These are phyloP conservation scores for Drosophila subpulchrella DNA, from an alignment of 1,140 invertebrate genomes.

Conservation along the genomic window DNA sequence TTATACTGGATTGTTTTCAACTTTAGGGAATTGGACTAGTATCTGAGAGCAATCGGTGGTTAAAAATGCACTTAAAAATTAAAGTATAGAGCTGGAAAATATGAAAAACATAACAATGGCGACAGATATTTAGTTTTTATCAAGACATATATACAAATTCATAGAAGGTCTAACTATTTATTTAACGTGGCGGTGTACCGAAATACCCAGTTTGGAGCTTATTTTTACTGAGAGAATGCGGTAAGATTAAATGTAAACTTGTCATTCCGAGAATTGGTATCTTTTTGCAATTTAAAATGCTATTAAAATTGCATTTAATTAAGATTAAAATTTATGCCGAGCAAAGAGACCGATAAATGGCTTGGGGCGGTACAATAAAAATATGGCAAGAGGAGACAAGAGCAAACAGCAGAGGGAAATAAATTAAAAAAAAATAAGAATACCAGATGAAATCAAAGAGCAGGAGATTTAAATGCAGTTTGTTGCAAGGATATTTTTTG, in stretches of 20 bases:
- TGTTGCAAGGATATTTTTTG: conserved; percentile 62
- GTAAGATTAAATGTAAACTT: conserved; percentile 8
- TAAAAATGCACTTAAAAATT: too few species aligned
- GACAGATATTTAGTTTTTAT: too few species aligned
- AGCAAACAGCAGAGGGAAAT: conserved; percentile 33
- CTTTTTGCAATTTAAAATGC: conserved; percentile 16
- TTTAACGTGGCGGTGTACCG: too few species aligned
- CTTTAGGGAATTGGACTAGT: too few species aligned
- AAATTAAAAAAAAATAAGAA: conserved; percentile 1
- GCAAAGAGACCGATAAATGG: conserved; percentile 40
- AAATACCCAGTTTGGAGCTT: not conserved
- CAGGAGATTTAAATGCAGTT: conserved; percentile 58
- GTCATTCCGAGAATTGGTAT: not conserved
- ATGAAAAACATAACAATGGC: too few species aligned
- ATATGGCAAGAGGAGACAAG: conserved; percentile 21
- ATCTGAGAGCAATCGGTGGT: too few species aligned
- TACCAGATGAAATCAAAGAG: conserved; percentile 30
- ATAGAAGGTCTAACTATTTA: too few species aligned
- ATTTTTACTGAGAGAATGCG: conserved; percentile 5
- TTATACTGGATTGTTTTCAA: too few species aligned
- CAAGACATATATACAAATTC: too few species aligned
- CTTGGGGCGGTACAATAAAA: conserved; percentile 14
- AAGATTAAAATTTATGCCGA: conserved; percentile 27
- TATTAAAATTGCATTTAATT: conserved; percentile 14
- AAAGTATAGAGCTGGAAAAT: too few species aligned